Evolutionary conservation across 92 coral and sea anemone genomes (phyloP).

Genomic region (Porites evermanni): DNA sequence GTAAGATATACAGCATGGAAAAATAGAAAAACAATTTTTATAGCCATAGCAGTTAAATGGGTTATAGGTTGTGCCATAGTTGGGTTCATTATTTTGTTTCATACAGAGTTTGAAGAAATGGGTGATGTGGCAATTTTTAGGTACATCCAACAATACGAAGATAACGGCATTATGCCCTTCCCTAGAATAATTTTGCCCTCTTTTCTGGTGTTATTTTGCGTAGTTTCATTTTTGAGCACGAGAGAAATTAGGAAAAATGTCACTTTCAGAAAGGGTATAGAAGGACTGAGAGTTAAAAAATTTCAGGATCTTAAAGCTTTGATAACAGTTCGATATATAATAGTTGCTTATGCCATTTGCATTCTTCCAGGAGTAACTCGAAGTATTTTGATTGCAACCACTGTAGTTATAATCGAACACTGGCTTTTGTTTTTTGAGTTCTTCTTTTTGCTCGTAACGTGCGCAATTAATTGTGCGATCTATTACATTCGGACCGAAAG

Average conservation of each 20-base stretch:
- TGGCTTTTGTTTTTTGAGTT: slow-evolving; percentile 61
- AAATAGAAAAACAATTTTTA: slow-evolving; percentile 19
- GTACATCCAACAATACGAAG: slow-evolving; percentile 34
- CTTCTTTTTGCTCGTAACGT: slow-evolving; percentile 51
- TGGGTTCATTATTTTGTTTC: slow-evolving; percentile 12
- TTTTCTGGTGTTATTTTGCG: slow-evolving; percentile 15
- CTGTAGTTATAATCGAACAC: slow-evolving; percentile 7
- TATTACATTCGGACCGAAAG: slow-evolving; percentile 51
- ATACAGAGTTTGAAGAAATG: slow-evolving; percentile 25
- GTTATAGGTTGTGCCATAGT: slow-evolving; percentile 1
- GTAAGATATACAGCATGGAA: slow-evolving; percentile 51
- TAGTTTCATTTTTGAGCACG: slow-evolving; percentile 14
- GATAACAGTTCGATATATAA: slow-evolving; percentile 28
- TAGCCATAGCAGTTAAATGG: slow-evolving; percentile 26
- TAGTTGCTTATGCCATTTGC: slow-evolving; percentile 13
- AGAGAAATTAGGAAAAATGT: slow-evolving; percentile 16
- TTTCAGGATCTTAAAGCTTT: slow-evolving; percentile 41
- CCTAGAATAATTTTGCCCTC: slow-evolving; percentile 29
- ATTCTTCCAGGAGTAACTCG: slow-evolving; percentile 22
- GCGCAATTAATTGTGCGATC: slow-evolving; percentile 54
- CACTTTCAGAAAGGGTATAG: not conserved
- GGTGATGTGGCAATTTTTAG: slow-evolving; percentile 25
- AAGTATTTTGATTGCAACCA: slow-evolving; percentile 20
- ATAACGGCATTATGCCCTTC: slow-evolving; percentile 35
- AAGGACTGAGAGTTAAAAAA: not conserved